These are phyloP conservation scores for Ypsolopha scabrella DNA, from an alignment of 2,888 invertebrate genomes.

Conservation along the genomic window DNA sequence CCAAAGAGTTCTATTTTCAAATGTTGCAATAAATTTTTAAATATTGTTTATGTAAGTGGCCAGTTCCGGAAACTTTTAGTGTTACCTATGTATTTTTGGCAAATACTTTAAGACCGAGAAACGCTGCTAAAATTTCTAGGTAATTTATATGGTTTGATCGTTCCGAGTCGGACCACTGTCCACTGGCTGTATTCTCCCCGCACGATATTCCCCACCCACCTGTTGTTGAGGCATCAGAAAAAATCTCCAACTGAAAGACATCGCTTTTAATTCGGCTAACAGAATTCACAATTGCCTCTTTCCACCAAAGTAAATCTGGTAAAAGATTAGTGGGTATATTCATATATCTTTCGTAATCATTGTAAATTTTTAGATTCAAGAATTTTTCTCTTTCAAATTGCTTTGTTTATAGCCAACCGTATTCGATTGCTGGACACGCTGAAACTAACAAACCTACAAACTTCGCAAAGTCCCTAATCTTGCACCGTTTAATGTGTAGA, in stretches of 20 bases:
- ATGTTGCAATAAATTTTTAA: no score
- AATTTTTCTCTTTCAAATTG: not conserved
- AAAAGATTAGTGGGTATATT: no score
- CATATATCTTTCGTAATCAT: not conserved
- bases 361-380: not conserved
- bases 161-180: not conserved
- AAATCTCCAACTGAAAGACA: not conserved
- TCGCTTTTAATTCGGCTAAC: no score
- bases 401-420: not conserved
- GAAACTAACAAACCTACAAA: not conserved
- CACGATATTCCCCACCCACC: conserved; percentile 4
- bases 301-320: no score
- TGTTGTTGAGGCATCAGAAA: conserved; percentile 3
- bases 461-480: not conserved
- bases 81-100: no score
- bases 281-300: no score
- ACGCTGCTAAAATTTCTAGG: conserved; percentile 4
- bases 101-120: conserved; percentile 3
- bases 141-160: conserved; percentile 1
- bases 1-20: no score
- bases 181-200: not conserved
- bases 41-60: no score
- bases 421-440: not conserved
- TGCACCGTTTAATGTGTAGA: not conserved
- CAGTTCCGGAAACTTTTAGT: no score